Conservation (phyloP, 1,140 invertebrate genomes). For the Melanaphis sacchari region DNA sequence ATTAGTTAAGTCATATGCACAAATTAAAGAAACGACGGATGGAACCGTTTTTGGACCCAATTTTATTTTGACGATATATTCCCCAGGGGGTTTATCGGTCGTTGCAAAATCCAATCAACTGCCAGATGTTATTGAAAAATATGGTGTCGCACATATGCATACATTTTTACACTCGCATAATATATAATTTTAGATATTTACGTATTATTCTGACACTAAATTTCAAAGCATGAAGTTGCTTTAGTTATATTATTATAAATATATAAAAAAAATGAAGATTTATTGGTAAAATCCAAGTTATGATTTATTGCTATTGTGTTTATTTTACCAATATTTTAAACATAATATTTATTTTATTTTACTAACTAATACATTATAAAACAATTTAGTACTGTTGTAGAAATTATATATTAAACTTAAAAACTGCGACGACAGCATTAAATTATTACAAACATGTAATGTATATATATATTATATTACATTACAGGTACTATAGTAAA, state of each 20-base stretch:
- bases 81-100: not conserved
- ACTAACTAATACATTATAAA: not conserved
- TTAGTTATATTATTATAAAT: not conserved
- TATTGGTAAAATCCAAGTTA: not conserved
- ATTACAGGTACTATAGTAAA: not conserved
- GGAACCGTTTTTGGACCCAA: not conserved
- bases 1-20: not conserved
- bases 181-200: not conserved
- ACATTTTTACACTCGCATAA: not conserved
- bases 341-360: not conserved
- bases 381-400: not conserved
- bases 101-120: not conserved
- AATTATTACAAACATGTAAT: not conserved
- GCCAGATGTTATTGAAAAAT: conserved; percentile 34
- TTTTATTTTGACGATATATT: not conserved
- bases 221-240: not conserved
- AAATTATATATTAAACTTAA: not conserved
- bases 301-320: not conserved
- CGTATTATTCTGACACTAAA: not conserved
- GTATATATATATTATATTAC: not conserved
- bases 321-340: too few relatives aligned
- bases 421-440: not conserved
- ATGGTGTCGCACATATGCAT: not conserved
- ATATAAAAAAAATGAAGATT: not conserved
- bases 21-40: not conserved